Base-by-base conservation (phyloP, 2,888 invertebrate species). In the Lapara coniferarum region DNA sequence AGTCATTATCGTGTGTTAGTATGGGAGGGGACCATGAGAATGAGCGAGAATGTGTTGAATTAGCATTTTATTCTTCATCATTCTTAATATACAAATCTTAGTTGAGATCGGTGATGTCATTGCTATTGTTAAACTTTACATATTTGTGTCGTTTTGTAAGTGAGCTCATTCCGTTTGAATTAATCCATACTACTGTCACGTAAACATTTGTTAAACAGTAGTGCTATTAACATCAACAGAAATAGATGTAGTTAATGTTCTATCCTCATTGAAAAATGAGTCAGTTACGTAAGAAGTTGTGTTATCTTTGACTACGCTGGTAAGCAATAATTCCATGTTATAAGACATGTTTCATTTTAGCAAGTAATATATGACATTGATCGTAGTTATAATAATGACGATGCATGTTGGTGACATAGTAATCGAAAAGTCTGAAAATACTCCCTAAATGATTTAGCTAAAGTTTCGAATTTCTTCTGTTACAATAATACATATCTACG, bases 1-100 rank as follows among this genome's bases (percentile, higher is more conserved):
- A 85, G 83, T 88, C 87, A 89, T 90, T 90, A 90, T 88, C 83
- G 81, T 86, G 81, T 81, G 81, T 80, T 74, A 78, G 81, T 85
- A 84, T 82, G 77, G 75, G 79, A 80, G 80, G 80, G 77, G 79
- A 75, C 75, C 72, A 78, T 77, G 73, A 75, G 59, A 76, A 78
- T 77, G 79, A 78, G 76, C 75, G 77, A 74, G 78, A 78, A 74
- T 74, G 74, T 73, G 74, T 74, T 71, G 77, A 80, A 85, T 85
- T 86, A 85, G 80, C 85, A 84, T 85, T 82, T 82, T 77, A 81
- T 77, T 72, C 73, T 52, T 14, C 14, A n/a, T 71, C 77, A 72
- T 74, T 75, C 68, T 71, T 74, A 74, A 77, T 76, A 72, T 66
- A 71, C 72, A 68, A 79, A 81, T 79, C 74, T 74, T 76, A 75